phyloP scores from a whole-genome alignment of 2,888 invertebrate species.

The Entomobrya multifasciata region DNA sequence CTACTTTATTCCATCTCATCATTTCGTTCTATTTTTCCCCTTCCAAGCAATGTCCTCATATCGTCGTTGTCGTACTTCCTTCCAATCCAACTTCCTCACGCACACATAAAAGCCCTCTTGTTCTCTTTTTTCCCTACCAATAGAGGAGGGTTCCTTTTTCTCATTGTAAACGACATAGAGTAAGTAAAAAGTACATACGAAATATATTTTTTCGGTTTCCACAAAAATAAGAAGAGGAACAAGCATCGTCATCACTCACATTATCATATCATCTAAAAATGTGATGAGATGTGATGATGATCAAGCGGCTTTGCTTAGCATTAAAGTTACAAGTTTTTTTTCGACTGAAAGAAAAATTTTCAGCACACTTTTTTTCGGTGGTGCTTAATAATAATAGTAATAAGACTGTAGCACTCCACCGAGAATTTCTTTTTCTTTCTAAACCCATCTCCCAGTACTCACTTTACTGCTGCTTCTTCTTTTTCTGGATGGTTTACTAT shows the following conservation, averaged over 20 bases:
- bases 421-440: neutral
- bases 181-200: neutral
- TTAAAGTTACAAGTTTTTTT: constrained; percentile 59
- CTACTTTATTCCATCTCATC: constrained; percentile 36
- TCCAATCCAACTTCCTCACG: no score
- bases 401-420: constrained; percentile 27
- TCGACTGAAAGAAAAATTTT: constrained; percentile 21
- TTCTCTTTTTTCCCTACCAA: no score
- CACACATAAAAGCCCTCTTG: no score
- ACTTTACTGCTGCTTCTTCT: neutral
- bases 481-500: constrained; percentile 14
- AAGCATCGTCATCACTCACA: constrained; percentile 34
- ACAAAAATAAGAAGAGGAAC: neutral
- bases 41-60: neutral
- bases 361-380: no score
- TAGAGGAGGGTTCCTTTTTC: neutral
- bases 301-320: constrained; percentile 66
- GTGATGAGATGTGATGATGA: constrained; percentile 73
- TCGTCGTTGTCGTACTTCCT: neutral
- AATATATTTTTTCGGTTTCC: neutral
- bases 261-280: constrained; percentile 71
- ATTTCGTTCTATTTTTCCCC: constrained; percentile 12
- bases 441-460: neutral
- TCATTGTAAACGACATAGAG: no score
- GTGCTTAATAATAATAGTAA: constrained; percentile 48